Conservation (phyloP, 2,888 invertebrate species). For the Tholera decimalis region DNA sequence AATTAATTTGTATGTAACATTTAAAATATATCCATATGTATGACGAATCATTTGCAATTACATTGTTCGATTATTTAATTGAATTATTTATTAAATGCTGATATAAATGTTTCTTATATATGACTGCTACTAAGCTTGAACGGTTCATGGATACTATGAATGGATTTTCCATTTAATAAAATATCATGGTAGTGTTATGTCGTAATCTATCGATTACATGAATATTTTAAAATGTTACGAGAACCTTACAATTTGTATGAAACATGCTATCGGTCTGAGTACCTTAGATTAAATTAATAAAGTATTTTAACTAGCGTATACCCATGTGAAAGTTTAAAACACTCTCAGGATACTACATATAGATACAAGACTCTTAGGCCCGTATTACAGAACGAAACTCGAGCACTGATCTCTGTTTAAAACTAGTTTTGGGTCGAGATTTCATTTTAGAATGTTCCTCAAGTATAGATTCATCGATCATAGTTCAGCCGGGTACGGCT, state of each 20-base stretch:
- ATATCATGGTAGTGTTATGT: not conserved
- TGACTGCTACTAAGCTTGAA: conserved; percentile 27
- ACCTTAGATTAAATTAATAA: not conserved
- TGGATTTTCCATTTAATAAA: conserved; percentile 13
- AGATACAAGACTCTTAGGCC: no score
- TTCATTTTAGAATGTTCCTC: no score
- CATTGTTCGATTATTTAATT: conserved; percentile 5
- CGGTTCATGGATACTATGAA: not conserved
- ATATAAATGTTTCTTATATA: conserved; percentile 22
- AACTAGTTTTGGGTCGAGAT: no score
- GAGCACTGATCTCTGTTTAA: no score
- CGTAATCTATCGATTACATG: not conserved
- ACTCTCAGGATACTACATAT: no score
- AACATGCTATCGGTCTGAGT: not conserved
- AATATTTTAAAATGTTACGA: not conserved
- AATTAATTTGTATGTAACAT: conserved; percentile 12
- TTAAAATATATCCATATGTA: conserved; percentile 25
- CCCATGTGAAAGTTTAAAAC: no score
- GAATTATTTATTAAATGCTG: conserved; percentile 14
- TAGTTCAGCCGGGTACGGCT: no score
- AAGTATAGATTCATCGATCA: no score
- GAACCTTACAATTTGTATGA: not conserved
- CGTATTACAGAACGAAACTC: no score
- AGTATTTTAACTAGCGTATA: no score
- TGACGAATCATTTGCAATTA: conserved; percentile 26